A percentile compares a stretch with the other conserved stretches of the same genome.
phyloP scores from a whole-genome alignment of 1,140 invertebrate genomes.

The Eulimnadia texana region DNA sequence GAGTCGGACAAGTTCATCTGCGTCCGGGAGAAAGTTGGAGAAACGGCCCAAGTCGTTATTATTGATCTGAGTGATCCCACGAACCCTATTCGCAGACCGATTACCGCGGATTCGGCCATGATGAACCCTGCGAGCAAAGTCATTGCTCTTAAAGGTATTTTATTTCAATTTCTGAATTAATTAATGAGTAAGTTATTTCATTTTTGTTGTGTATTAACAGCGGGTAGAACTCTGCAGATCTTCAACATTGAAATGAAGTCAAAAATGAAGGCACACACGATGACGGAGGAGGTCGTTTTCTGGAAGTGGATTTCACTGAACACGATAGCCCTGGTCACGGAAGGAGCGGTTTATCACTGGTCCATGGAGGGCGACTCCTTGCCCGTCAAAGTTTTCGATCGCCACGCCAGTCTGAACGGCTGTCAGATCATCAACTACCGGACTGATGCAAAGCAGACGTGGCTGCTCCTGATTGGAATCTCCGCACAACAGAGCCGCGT shows the following conservation, averaged over 20 bases:
- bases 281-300: slow-evolving; percentile 98
- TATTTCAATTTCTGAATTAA: neutral
- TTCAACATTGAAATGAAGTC: slow-evolving; percentile 99
- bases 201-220: slow-evolving; percentile 29
- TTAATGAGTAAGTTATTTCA: neutral
- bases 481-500: slow-evolving; percentile 91
- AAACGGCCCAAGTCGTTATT: slow-evolving; percentile 92
- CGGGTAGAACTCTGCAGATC: slow-evolving; percentile 95
- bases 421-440: slow-evolving; percentile 99
- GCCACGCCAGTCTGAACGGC: slow-evolving; percentile 86
- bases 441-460: slow-evolving; percentile 89
- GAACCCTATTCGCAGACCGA: slow-evolving; percentile 91
- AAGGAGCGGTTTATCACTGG: slow-evolving; percentile 95
- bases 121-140: slow-evolving; percentile 99
- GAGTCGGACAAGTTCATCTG: slow-evolving; percentile 99
- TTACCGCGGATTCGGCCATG: slow-evolving; percentile 97
- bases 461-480: slow-evolving; percentile 92
- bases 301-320: slow-evolving; percentile 99
- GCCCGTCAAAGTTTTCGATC: slow-evolving; percentile 95
- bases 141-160: slow-evolving; percentile 54
- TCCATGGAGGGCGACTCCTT: slow-evolving; percentile 94
- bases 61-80: slow-evolving; percentile 92
- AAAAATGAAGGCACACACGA: slow-evolving; percentile 97
- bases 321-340: slow-evolving; percentile 94
- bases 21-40: slow-evolving; percentile 94